Evolutionary conservation across 2,888 invertebrate genomes (phyloP).

Genomic region (Andrena flavipes): DNA sequence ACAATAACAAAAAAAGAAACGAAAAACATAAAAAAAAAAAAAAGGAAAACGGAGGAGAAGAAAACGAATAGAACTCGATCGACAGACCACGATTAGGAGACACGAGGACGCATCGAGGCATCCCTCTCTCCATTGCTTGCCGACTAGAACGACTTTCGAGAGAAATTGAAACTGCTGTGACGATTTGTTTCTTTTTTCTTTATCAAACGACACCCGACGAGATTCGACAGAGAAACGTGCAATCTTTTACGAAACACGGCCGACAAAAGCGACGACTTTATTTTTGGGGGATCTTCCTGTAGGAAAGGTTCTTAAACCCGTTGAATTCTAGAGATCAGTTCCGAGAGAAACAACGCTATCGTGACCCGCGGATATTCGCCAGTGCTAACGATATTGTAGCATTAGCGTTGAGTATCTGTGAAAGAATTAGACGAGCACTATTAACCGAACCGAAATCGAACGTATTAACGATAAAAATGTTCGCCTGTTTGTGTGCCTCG

Average conservation of each 20-base stretch:
- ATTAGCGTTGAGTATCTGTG: conserved; percentile 69
- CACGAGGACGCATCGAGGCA: neutral
- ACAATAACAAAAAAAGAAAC: conserved; percentile 57
- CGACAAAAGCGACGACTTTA: conserved; percentile 28
- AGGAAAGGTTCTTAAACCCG: neutral
- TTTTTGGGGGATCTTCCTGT: conserved; percentile 8
- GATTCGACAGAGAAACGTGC: conserved; percentile 15
- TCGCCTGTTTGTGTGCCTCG: conserved; percentile 82
- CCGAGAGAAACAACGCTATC: conserved; percentile 15
- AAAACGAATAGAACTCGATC: conserved; percentile 27
- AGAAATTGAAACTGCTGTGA: neutral
- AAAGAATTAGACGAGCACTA: conserved; percentile 22
- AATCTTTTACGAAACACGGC: conserved; percentile 8
- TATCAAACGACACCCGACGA: conserved; percentile 17
- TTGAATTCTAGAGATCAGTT: conserved; percentile 11
- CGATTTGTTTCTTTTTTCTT: neutral
- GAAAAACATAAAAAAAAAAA: conserved; percentile 11
- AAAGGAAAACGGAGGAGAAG: conserved; percentile 3
- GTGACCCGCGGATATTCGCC: conserved; percentile 66
- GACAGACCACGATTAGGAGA: conserved; percentile 24
- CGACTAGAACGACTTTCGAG: conserved; percentile 23
- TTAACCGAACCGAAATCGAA: conserved; percentile 41
- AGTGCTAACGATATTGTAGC: conserved; percentile 71
- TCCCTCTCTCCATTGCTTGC: neutral
- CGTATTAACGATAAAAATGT: conserved; percentile 71